phyloP scores from a whole-genome alignment of 1,140 invertebrate species.

The Tenebrio molitor region DNA sequence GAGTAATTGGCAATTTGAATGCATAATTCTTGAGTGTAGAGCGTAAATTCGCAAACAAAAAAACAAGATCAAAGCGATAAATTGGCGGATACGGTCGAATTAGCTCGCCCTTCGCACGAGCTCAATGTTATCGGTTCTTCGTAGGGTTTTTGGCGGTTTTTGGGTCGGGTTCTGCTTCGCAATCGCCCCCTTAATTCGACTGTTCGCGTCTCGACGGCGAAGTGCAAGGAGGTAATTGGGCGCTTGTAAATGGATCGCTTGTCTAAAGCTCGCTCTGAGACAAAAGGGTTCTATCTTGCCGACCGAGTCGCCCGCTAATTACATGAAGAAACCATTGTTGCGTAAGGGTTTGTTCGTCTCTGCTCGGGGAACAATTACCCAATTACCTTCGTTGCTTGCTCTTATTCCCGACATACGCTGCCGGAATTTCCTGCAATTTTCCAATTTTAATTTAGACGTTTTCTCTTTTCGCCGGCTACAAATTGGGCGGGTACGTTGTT shows the following conservation, averaged over 20 bases:
- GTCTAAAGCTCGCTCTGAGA: slow-evolving; percentile 25
- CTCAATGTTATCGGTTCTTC: neutral
- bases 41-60: neutral
- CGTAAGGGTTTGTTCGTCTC: slow-evolving; percentile 57
- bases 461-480: neutral
- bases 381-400: slow-evolving; percentile 55
- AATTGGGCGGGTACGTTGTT: slow-evolving; percentile 32
- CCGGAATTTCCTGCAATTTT: slow-evolving; percentile 43
- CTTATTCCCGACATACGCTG: slow-evolving; percentile 45
- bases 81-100: neutral
- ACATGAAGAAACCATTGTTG: slow-evolving; percentile 59
- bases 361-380: slow-evolving; percentile 58
- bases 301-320: slow-evolving; percentile 57
- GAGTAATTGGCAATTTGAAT: too few species aligned
- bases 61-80: neutral
- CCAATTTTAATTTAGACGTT: slow-evolving; percentile 45
- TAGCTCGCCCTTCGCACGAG: neutral
- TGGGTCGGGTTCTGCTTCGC: too few species aligned
- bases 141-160: neutral
- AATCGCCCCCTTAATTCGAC: slow-evolving; percentile 38
- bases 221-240: slow-evolving; percentile 43
- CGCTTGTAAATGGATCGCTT: slow-evolving; percentile 49
- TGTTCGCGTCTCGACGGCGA: slow-evolving; percentile 16
- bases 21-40: too few species aligned
- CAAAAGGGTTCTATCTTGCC: slow-evolving; percentile 53